Evolutionary conservation across 1,140 invertebrate genomes (phyloP), one percentile per base, ranked within the genome.

Genomic region (Theocolax elegans): DNA sequence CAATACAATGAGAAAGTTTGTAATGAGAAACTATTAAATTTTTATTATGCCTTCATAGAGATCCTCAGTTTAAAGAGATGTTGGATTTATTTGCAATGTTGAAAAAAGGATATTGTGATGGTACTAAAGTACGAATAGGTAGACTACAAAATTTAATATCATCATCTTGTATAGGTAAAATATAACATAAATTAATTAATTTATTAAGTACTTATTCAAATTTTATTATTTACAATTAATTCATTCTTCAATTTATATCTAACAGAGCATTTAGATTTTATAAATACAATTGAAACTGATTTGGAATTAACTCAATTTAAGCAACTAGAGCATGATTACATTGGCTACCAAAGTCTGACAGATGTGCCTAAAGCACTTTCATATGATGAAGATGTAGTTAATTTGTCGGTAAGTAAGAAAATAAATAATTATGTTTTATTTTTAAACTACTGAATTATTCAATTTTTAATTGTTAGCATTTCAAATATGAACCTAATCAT

Each of bases 51-150:
- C n/a, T 25, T 54, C 82, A 51, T 72, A 92, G 96, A 71, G 97
- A 99, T 88, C 94, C 95, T 15, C 95, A 99, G 83, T 98, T 99
- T 81, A 94, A 95, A 79, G 94, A 98, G 86, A 97, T 99, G 92
- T 85, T 99, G 1, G 96, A 99, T 82, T 87, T 99, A 38, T 90
- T 99, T 78, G 96, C 97, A 13, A 96, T 97, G 93, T 87, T 99
- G 13, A 99, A 99, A 83, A 97, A 97, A 85, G 97, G 97, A 7
- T 92, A 95, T 79, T 97, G 97, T 78, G 95, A 98, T 85, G 95
- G 94, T 25, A 92, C 98, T 49, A 96, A 99, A 88, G 95, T 99
- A 10, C 88, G 97, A 76, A 92, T 98, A 51, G 98, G 97, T 12
- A 87, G 97, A 59, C 86, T 99, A 40, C 97, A 99, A 88, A 97